These are phyloP conservation scores for Thymallus thymallus DNA, from an alignment of 2,113 vertebrate species.

Conservation along the genomic window DNA sequence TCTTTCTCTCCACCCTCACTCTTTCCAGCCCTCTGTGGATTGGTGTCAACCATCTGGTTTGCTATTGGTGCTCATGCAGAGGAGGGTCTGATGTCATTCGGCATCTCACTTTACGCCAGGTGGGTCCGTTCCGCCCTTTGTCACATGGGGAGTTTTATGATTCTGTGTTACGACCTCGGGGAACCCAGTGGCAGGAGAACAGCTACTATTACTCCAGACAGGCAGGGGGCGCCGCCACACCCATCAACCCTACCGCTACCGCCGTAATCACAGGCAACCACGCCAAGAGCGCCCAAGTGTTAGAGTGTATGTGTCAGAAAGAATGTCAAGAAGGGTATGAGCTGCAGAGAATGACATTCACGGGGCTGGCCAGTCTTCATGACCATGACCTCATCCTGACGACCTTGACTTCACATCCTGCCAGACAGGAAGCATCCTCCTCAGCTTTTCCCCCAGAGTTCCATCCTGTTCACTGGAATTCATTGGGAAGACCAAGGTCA, in stretches of 20 bases:
- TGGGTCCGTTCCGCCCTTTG: constrained; percentile 89
- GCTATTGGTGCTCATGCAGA: constrained; percentile 82
- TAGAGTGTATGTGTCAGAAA: constrained; percentile 30
- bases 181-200: constrained; percentile 73
- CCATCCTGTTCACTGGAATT: no score
- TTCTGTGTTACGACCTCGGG: constrained; percentile 78
- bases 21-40: constrained; percentile 79
- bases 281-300: constrained; percentile 89
- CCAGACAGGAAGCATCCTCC: not conserved
- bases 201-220: constrained; percentile 89
- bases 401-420: not conserved
- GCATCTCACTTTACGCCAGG: constrained; percentile 89
- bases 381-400: not conserved
- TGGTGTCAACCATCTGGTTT: constrained; percentile 90
- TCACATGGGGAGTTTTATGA: constrained; percentile 80
- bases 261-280: constrained; percentile 81
- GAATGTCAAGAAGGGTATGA: not conserved
- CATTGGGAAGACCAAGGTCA: no score
- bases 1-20: not conserved
- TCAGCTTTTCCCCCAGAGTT: not conserved
- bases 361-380: not conserved
- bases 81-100: constrained; percentile 88
- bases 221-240: constrained; percentile 45
- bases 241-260: constrained; percentile 52
- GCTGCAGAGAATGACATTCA: not conserved